Evolutionary conservation across 2,113 vertebrate species (phyloP), one percentile per base, ranked within the genome.

Genomic region (Polypterus bichir): DNA sequence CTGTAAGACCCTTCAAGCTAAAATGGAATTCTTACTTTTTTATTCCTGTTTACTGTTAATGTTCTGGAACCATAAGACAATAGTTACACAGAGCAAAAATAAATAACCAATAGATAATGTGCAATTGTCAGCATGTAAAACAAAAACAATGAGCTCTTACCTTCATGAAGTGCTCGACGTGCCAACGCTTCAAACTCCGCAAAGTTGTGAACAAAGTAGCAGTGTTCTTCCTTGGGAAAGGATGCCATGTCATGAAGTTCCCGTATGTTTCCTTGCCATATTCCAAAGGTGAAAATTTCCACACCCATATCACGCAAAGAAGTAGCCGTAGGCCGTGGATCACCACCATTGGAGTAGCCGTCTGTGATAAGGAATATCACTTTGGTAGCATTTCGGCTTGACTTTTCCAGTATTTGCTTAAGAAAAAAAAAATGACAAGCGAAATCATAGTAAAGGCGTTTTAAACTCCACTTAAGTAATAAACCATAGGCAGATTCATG

Each of bases 231-330:
- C 67, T 97, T 97, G 44, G 94, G 94, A 4, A 82, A 74, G 0
- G 96, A 98, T 47, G 94, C 93, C 94, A 99, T 97, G 73, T 99
- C 96, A 44, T 97, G 92, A 10, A 99, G 85, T 58, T 98, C 96
- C 59, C 89, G 81, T 65, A 97, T 94, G 70, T 99, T 98, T 0
- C 96, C 96, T 71, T 98, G 94, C 94, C 94, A 98, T 78, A 98
- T 98, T 47, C 96, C 96, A 57, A 99, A 81, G 0, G 96, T 99
- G 78, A 95, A 99, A 80, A 99, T 95, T 81, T 99, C 94, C 46
- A 97, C 94, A 7, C 92, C 92, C 10, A 83, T 84, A 27, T 92
- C 88, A 57, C 93, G 81, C 56, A 99, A 85, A 0, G 86, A 84
- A 0, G 93, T 86, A 4, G 96, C 96, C 65, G 94, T 72, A 0